Evolutionary conservation across 2,113 vertebrate species (phyloP).

Genomic region (Calonectris borealis): DNA sequence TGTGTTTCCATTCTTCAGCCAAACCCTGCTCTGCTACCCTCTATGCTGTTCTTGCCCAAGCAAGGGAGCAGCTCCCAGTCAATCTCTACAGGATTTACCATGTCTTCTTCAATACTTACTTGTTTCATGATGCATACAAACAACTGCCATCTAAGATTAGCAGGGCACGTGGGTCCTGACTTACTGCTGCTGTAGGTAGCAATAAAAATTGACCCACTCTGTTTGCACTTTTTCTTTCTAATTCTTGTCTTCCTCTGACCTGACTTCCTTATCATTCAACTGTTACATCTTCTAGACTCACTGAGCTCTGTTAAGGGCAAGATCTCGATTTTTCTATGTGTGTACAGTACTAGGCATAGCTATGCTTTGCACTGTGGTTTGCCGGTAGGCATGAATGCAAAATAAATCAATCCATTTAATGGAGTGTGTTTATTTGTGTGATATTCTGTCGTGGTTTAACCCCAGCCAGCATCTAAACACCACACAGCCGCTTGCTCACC

Average conservation of each 20-base stretch:
- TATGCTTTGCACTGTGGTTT: background rate
- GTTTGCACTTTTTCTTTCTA: background rate
- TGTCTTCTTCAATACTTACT: background rate
- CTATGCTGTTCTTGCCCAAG: background rate
- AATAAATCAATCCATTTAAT: background rate
- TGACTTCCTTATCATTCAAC: background rate
- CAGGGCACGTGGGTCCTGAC: background rate
- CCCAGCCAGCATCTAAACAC: too few species aligned
- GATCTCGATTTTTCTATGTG: background rate
- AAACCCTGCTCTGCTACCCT: background rate
- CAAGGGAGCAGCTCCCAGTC: background rate
- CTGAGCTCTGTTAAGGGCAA: background rate
- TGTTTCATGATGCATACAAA: background rate
- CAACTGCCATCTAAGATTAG: background rate
- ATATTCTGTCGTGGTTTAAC: background rate
- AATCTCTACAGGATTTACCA: background rate
- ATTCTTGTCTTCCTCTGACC: background rate
- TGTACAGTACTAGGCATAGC: background rate
- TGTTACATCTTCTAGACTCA: background rate
- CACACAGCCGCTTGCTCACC: too few species aligned
- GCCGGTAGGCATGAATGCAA: background rate
- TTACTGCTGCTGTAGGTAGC: background rate
- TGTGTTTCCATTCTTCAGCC: background rate
- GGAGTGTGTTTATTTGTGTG: background rate
- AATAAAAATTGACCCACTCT: background rate